Evolutionary conservation across 2,113 vertebrate genomes (phyloP).

Genomic region (Dasyurus viverrinus): DNA sequence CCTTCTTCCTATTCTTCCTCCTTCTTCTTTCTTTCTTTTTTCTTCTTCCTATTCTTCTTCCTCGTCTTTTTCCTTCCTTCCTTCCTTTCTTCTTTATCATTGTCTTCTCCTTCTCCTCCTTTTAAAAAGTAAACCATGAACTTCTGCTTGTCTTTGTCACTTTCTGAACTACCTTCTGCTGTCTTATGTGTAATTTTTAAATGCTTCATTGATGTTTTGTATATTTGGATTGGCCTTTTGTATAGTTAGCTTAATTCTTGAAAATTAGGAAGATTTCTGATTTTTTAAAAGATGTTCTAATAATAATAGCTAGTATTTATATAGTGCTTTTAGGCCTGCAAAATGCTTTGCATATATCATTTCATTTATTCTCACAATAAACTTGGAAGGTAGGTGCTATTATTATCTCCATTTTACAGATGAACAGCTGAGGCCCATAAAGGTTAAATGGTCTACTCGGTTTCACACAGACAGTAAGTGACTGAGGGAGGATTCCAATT

Average conservation of each 20-base stretch:
- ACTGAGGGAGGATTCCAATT: neutral
- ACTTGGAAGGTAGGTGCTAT: neutral
- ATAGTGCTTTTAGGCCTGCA: neutral
- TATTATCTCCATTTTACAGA: neutral
- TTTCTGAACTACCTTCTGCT: neutral
- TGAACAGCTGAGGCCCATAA: neutral
- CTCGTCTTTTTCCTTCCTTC: too few relatives aligned
- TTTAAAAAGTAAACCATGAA: neutral
- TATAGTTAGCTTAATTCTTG: neutral
- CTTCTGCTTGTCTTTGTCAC: neutral
- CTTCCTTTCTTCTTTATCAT: too few relatives aligned
- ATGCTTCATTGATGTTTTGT: neutral
- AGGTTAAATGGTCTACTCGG: neutral
- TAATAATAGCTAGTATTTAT: neutral
- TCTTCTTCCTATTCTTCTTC: too few relatives aligned
- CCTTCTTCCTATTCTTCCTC: too few relatives aligned
- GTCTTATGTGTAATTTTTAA: neutral
- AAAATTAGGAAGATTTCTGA: neutral
- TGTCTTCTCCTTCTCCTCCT: too few relatives aligned
- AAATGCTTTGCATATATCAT: neutral
- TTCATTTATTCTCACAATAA: neutral
- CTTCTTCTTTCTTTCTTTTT: too few relatives aligned
- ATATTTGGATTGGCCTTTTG: neutral
- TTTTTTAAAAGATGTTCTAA: neutral
- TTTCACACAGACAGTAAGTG: neutral